Conservation (phyloP, 2,888 invertebrate species). For the Tetragnatha montana region DNA sequence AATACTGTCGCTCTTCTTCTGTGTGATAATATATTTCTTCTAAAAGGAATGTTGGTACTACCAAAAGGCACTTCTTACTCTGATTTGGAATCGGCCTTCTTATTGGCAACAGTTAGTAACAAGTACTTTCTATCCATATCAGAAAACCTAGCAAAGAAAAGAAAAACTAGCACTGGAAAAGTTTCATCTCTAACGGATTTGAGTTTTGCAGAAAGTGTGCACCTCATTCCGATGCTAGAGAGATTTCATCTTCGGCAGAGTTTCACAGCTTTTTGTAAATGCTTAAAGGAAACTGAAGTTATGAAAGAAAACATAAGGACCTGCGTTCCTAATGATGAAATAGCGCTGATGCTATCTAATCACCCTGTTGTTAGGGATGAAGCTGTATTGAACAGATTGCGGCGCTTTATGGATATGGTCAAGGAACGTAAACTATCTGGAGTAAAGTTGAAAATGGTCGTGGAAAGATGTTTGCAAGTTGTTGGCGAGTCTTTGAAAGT, state of each 20-base stretch:
- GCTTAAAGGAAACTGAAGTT: not conserved
- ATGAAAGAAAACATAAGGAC: not conserved
- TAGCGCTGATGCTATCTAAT: not conserved
- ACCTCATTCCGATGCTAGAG: slow-evolving; percentile 1
- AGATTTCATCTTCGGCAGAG: not conserved
- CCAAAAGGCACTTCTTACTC: not conserved
- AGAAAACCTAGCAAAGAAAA: not conserved
- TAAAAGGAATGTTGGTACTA: slow-evolving; percentile 15
- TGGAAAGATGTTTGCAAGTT: slow-evolving; percentile 20
- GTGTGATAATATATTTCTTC: slow-evolving; percentile 46
- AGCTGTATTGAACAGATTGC: slow-evolving; percentile 2
- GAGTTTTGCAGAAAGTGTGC: not conserved
- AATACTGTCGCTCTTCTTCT: slow-evolving; percentile 9
- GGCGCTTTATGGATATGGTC: not conserved
- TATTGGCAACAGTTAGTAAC: slow-evolving; percentile 12
- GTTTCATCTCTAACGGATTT: not conserved
- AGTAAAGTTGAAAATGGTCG: not conserved
- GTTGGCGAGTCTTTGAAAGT: slow-evolving; percentile 18
- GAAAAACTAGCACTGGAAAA: not conserved
- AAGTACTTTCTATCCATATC: slow-evolving; percentile 11
- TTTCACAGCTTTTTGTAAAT: not conserved
- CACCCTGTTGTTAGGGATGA: slow-evolving; percentile 3
- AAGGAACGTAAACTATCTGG: not conserved
- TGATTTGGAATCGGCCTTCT: slow-evolving; percentile 13
- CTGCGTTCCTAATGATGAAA: not conserved